These are phyloP conservation scores for Cistogaster globosa DNA, from an alignment of 2,888 invertebrate species.

Conservation along the genomic window DNA sequence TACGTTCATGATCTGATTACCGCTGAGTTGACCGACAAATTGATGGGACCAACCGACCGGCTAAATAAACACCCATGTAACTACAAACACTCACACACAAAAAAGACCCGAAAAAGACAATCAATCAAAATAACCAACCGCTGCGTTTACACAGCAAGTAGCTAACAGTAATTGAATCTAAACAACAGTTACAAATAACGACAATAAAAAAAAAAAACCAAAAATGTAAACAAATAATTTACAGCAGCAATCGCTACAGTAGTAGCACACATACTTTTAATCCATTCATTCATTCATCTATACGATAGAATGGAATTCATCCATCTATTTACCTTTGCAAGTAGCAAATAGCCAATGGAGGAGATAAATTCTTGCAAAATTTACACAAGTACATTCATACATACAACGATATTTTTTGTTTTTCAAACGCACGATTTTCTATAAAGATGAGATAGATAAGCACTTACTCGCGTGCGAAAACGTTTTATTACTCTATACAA, in stretches of 20 bases:
- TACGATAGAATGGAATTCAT: constrained; percentile 10
- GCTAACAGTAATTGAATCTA: constrained; percentile 63
- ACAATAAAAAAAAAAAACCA: constrained; percentile 52
- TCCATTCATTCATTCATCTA: constrained; percentile 13
- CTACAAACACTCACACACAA: no score
- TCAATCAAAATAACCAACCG: constrained; percentile 49
- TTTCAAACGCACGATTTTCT: constrained; percentile 32
- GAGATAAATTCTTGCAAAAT: constrained; percentile 46
- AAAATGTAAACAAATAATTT: constrained; percentile 71
- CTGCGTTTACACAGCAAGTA: constrained; percentile 57
- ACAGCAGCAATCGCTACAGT: constrained; percentile 46
- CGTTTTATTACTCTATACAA: constrained; percentile 40
- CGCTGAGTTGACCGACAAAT: constrained; percentile 42
- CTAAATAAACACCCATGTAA: constrained; percentile 38
- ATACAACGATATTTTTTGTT: background rate
- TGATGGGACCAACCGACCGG: constrained; percentile 43
- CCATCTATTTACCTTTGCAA: background rate
- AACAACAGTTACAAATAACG: constrained; percentile 35
- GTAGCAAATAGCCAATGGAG: constrained; percentile 18
- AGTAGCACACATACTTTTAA: constrained; percentile 53
- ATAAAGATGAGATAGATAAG: constrained; percentile 27
- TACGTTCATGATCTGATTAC: constrained; percentile 61
- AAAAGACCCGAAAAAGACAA: background rate
- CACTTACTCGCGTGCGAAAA: constrained; percentile 50
- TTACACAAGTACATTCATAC: constrained; percentile 27